Percentiles rank a stretch among this genome's conserved stretches.
Conservation (phyloP, 2,797 vertebrate species). For the Phoebastria nigripes region DNA sequence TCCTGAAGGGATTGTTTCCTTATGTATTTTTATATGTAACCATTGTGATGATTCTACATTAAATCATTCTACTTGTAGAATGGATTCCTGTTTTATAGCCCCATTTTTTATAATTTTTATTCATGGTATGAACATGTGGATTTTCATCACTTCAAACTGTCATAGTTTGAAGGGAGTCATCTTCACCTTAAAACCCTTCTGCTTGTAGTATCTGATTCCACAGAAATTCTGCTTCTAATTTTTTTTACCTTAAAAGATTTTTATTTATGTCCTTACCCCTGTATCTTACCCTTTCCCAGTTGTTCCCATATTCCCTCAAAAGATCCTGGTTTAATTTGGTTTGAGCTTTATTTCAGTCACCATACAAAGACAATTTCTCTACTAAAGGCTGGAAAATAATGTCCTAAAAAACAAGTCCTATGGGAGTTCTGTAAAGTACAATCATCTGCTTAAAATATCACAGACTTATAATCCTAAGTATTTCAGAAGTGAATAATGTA, state of each 20-base stretch:
- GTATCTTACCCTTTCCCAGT: not conserved
- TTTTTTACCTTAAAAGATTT: not conserved
- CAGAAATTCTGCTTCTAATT: not conserved
- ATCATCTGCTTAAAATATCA: slow-evolving; percentile 22
- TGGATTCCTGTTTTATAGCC: not conserved
- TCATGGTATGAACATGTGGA: not conserved
- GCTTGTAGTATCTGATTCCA: not conserved
- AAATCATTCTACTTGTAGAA: not conserved
- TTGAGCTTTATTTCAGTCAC: not conserved
- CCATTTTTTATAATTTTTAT: not conserved
- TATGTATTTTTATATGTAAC: not conserved
- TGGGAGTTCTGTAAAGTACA: not conserved
- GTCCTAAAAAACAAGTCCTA: slow-evolving; percentile 6
- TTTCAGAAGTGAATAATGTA: not conserved
- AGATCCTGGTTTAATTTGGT: not conserved
- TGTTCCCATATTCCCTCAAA: not conserved
- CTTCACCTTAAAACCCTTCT: not conserved
- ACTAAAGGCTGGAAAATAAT: not conserved
- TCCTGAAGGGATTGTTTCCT: not conserved
- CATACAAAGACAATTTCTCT: not conserved
- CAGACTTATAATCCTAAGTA: not conserved
- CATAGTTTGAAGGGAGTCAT: not conserved
- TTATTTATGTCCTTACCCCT: not conserved
- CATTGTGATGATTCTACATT: not conserved
- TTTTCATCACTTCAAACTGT: not conserved